A percentile compares a stretch with the other conserved stretches of the same genome.
phyloP scores from a whole-genome alignment of 2,113 vertebrate genomes.

The Salminus brasiliensis region DNA sequence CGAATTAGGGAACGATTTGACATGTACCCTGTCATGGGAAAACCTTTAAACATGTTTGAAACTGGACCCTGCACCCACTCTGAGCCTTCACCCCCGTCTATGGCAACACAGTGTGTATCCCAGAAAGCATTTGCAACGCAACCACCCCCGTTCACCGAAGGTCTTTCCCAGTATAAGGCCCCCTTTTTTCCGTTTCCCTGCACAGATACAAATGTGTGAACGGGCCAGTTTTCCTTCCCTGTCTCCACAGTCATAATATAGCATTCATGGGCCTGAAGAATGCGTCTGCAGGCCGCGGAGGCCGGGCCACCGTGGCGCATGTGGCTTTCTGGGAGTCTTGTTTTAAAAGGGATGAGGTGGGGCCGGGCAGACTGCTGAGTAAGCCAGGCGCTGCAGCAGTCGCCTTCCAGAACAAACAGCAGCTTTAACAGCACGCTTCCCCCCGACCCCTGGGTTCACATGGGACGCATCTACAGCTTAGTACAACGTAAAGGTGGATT shows the following conservation, averaged over 20 bases:
- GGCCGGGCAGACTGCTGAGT: constrained; percentile 55
- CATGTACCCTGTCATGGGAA: background rate
- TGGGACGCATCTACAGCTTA: constrained; percentile 5
- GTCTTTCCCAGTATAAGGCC: constrained; percentile 22
- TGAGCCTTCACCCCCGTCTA: background rate
- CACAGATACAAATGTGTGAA: constrained; percentile 46
- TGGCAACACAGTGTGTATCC: background rate
- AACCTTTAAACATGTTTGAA: background rate
- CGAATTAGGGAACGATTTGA: background rate
- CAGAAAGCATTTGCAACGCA: constrained; percentile 31
- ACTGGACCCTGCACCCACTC: background rate
- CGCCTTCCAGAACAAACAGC: constrained; percentile 55
- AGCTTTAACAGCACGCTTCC: constrained; percentile 46
- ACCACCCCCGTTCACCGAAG: background rate
- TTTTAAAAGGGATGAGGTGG: constrained; percentile 61
- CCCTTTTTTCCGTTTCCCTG: constrained; percentile 33
- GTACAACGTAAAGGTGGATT: constrained; percentile 6
- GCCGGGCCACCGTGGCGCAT: constrained; percentile 42
- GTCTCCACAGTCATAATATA: constrained; percentile 58
- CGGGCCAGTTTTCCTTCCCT: constrained; percentile 47
- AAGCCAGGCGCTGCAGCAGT: constrained; percentile 44
- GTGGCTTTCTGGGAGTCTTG: constrained; percentile 53
- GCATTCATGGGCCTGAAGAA: constrained; percentile 52
- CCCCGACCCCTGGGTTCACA: constrained; percentile 39
- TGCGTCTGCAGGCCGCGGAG: constrained; percentile 46